A percentile compares a stretch with the other conserved stretches of the same genome.
phyloP scores from a whole-genome alignment of 92 coral and sea anemone species.

The Umimayanthus chanpuru region DNA sequence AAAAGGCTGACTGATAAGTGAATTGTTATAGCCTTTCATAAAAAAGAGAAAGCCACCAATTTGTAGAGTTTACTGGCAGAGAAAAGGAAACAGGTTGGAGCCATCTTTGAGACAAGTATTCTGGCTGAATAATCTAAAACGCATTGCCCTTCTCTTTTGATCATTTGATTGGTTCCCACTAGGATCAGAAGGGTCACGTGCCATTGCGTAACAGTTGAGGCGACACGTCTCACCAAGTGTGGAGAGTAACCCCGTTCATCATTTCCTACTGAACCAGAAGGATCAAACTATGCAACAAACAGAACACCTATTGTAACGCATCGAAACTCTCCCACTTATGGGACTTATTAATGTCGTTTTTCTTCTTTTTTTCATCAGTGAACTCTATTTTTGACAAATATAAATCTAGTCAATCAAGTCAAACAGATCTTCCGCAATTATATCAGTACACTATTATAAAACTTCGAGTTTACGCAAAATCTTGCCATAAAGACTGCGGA shows the following conservation, averaged over 20 bases:
- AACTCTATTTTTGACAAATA: no score
- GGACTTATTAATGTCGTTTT: not conserved
- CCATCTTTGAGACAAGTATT: not conserved
- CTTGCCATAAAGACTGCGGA: not conserved
- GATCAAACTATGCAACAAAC: not conserved
- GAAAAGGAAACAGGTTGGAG: no score
- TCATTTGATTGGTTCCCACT: not conserved
- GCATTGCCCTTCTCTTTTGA: not conserved
- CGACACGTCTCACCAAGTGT: conserved; percentile 37
- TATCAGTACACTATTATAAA: no score
- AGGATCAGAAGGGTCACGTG: conserved; percentile 36
- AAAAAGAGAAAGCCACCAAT: no score
- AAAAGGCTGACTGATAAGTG: no score
- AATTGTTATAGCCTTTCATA: no score
- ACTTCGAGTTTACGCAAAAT: not conserved
- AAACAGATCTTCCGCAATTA: not conserved
- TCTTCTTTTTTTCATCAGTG: not conserved
- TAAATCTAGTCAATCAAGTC: no score
- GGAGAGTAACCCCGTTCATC: conserved; percentile 38
- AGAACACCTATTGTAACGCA: not conserved
- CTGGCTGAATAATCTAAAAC: not conserved
- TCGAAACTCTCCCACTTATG: not conserved
- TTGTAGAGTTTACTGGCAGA: no score
- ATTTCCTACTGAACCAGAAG: conserved; percentile 41
- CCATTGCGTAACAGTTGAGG: conserved; percentile 31